These are phyloP conservation scores for Tyto alba DNA, from an alignment of 2,113 vertebrate species.

Conservation along the genomic window DNA sequence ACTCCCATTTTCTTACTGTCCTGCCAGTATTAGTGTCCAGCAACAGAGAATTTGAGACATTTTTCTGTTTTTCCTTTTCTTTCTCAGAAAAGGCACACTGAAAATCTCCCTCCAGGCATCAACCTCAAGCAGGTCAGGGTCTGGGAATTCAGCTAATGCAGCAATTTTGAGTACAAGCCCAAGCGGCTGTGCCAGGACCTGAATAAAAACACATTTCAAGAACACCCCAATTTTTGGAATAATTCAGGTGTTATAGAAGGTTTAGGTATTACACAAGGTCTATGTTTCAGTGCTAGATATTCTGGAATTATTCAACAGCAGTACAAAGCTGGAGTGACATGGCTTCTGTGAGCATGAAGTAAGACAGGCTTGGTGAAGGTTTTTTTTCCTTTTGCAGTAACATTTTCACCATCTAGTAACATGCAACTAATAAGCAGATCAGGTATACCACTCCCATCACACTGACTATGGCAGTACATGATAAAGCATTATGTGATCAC, in stretches of 20 bases:
- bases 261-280: not conserved
- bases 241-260: not conserved
- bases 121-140: constrained; percentile 54
- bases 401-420: not conserved
- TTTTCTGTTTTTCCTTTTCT: not conserved
- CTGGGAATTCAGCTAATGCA: constrained; percentile 50
- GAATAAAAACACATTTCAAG: constrained; percentile 64
- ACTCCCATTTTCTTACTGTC: constrained; percentile 48
- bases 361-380: not conserved
- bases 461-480: not conserved
- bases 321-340: not conserved
- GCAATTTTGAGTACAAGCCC: constrained; percentile 30
- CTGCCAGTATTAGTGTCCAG: constrained; percentile 31
- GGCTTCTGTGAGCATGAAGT: not conserved
- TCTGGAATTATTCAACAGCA: not conserved
- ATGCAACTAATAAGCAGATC: not conserved
- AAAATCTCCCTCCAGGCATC: not conserved
- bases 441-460: not conserved
- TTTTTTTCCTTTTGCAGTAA: not conserved
- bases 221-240: constrained; percentile 15
- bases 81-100: not conserved
- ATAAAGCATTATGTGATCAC: not conserved
- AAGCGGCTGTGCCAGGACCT: constrained; percentile 26
- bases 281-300: not conserved
- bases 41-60: constrained; percentile 3